These are phyloP conservation scores for Drosophila leontia DNA, from an alignment of 1,140 invertebrate species.

Conservation along the genomic window DNA sequence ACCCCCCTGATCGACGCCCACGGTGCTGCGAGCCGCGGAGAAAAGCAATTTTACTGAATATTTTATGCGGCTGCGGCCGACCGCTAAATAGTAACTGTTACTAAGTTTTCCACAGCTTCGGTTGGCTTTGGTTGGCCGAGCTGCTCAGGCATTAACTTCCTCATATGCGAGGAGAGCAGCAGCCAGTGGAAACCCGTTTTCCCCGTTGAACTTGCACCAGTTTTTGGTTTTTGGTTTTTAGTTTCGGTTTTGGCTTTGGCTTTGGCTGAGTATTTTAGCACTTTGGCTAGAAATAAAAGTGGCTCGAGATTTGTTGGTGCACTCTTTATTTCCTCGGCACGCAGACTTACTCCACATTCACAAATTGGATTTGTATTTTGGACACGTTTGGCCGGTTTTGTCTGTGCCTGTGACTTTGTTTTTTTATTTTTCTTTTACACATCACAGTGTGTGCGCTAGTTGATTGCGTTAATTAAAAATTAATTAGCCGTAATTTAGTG, in stretches of 20 bases:
- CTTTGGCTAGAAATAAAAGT: slow-evolving; percentile 70
- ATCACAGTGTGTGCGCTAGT: slow-evolving; percentile 46
- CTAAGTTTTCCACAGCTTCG: slow-evolving; percentile 64
- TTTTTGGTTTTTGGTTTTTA: slow-evolving; percentile 42
- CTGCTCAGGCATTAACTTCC: slow-evolving; percentile 75
- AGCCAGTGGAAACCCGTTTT: slow-evolving; percentile 66
- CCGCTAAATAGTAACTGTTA: slow-evolving; percentile 80
- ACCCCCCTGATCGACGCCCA: not conserved
- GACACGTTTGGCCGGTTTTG: slow-evolving; percentile 79
- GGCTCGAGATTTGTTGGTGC: slow-evolving; percentile 33
- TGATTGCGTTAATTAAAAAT: slow-evolving; percentile 82
- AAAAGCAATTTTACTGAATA: slow-evolving; percentile 73
- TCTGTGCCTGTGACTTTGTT: slow-evolving; percentile 1
- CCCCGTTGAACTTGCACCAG: slow-evolving; percentile 79
- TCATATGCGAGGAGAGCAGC: slow-evolving; percentile 53
- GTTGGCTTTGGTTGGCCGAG: slow-evolving; percentile 25
- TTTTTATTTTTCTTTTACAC: not conserved
- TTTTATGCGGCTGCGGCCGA: slow-evolving; percentile 50
- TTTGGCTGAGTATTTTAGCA: slow-evolving; percentile 60
- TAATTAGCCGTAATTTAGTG: slow-evolving; percentile 76
- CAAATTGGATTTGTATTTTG: slow-evolving; percentile 48
- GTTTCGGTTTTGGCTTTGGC: slow-evolving; percentile 33
- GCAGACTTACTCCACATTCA: slow-evolving; percentile 70
- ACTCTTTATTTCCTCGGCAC: slow-evolving; percentile 56
- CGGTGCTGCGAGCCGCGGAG: slow-evolving; percentile 6